Base-by-base conservation (phyloP, 2,797 vertebrate species). In the Sebastes cheni region DNA sequence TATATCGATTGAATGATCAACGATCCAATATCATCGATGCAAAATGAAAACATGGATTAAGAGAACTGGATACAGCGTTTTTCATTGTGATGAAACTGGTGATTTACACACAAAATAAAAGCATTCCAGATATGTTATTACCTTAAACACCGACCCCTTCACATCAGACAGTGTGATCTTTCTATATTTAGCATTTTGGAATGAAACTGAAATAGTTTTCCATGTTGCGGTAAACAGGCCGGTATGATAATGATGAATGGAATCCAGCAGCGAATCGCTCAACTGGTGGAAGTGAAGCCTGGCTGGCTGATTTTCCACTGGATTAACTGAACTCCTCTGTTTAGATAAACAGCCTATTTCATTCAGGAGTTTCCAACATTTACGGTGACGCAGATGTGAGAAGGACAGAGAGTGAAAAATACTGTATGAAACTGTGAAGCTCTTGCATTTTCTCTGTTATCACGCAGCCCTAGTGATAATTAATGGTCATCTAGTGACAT, bases 171-270 rank as follows among this genome's bases (percentile, higher is more conserved):
- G 2, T 2, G 4, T 20, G n/a, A 50, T 30, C 20, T 72, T 54
- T 72, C 72, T 79, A 42, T 75, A n/a, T 22, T 39, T 25, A 80
- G 67, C 9, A 23, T 27, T 50, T 32, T 52, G 39, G 42, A 77
- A 8, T 6, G 46, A 74, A 58, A 23, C 7, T 34, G 16, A 69
- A 52, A 70, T 68, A 54, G 46, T 50, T 72, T 7, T 34, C 9
- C 59, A 20, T 58, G 65, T 27, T 59, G 62, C 20, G 13, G 36
- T 75, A 36, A 70, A 75, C 46, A 58, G 8, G 42, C 61, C 59
- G 81, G 58, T 71, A 71, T 89, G 85, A 68, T 88, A 70, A 86
- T 68, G 77, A 75, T 67, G 72, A 87, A 89, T 62, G 79, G 70
- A 85, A 83, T 81, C 69, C 70, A 18, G 20, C 73, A 77, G 75